phyloP scores from a whole-genome alignment of 2,797 vertebrate species.

The Salmo trutta region DNA sequence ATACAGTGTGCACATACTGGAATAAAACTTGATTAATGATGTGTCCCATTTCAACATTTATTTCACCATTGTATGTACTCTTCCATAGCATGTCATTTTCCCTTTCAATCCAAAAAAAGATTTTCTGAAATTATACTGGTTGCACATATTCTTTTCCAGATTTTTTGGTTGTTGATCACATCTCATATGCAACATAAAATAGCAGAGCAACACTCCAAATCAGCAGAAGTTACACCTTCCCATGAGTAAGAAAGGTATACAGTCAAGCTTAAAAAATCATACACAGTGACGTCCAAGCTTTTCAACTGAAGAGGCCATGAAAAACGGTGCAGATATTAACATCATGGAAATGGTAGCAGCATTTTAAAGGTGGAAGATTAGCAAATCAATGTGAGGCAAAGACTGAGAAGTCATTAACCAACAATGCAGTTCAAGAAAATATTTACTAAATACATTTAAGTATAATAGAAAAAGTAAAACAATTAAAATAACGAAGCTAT shows the following conservation, averaged over 20 bases:
- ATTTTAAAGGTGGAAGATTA: background rate
- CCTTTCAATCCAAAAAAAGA: background rate
- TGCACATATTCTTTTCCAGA: background rate
- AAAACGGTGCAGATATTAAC: background rate
- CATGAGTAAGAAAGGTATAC: background rate
- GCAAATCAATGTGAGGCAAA: background rate
- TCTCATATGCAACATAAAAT: background rate
- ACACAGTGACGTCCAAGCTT: background rate
- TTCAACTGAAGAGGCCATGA: slow-evolving; percentile 12
- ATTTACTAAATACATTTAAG: no score
- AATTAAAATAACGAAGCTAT: no score
- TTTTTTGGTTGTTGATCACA: background rate
- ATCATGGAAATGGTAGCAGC: background rate
- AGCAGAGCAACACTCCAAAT: background rate
- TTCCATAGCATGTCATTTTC: background rate
- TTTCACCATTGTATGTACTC: background rate
- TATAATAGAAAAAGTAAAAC: no score
- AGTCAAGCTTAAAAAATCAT: background rate
- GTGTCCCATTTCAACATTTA: background rate
- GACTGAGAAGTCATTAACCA: no score
- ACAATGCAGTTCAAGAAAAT: no score
- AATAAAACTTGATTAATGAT: background rate
- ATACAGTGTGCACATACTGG: background rate
- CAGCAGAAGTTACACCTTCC: background rate
- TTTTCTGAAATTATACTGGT: background rate